phyloP scores from a whole-genome alignment of 2,888 invertebrate genomes.

The Tridacna crocea region DNA sequence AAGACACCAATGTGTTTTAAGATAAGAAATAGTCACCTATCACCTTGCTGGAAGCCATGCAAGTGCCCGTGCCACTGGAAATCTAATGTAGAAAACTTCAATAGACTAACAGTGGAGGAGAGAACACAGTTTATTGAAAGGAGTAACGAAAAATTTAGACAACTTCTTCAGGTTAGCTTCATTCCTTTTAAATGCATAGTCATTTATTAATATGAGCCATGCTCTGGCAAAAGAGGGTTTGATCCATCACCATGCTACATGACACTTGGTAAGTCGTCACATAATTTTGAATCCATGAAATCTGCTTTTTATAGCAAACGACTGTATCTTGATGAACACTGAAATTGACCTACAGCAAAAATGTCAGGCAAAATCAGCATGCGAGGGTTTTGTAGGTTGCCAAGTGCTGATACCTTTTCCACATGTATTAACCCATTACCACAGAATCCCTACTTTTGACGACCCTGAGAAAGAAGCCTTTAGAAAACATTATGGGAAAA shows the following conservation, averaged over 20 bases:
- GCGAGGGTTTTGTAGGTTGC: no score
- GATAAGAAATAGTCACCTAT: not conserved
- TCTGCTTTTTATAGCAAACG: not conserved
- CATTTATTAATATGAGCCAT: not conserved
- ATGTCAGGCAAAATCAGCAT: no score
- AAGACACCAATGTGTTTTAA: not conserved
- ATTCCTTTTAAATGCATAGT: no score
- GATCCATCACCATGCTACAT: not conserved
- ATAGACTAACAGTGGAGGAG: not conserved
- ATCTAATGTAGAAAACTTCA: slow-evolving; percentile 7
- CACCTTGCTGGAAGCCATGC: slow-evolving; percentile 11
- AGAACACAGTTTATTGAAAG: not conserved
- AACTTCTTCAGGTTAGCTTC: slow-evolving; percentile 17
- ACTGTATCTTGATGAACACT: not conserved
- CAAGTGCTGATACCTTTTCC: no score
- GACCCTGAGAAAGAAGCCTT: no score
- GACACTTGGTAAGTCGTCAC: not conserved
- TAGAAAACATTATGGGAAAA: no score
- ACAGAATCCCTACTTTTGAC: no score
- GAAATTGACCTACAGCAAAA: no score
- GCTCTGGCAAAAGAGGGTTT: not conserved
- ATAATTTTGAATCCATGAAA: not conserved
- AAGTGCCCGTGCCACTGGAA: slow-evolving; percentile 23
- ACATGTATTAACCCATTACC: no score
- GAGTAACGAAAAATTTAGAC: slow-evolving; percentile 4